phyloP scores from a whole-genome alignment of 1,140 invertebrate genomes.

The Helicoverpa zea region DNA sequence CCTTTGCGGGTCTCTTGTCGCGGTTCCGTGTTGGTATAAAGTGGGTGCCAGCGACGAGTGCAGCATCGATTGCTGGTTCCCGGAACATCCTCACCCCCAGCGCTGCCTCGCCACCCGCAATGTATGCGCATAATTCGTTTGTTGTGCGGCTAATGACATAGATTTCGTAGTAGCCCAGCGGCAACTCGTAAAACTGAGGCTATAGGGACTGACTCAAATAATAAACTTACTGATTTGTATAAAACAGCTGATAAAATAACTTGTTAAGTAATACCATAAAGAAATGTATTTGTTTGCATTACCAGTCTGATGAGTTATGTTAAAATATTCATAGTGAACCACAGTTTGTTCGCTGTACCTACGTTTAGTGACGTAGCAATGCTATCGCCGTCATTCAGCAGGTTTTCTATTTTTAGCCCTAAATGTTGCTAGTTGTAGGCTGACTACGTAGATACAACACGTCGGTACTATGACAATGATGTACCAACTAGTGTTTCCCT shows the following conservation, averaged over 20 bases:
- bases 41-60: background rate
- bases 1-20: background rate
- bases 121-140: conserved; percentile 20
- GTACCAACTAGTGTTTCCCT: background rate
- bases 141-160: background rate
- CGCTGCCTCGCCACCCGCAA: background rate
- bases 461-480: background rate
- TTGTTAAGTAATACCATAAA: background rate
- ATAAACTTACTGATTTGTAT: background rate
- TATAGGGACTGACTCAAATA: background rate
- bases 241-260: background rate
- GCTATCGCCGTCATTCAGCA: conserved; percentile 1
- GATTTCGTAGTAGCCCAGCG: background rate
- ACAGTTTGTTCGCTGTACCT: background rate
- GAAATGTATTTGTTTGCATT: background rate
- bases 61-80: background rate
- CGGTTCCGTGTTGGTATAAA: background rate
- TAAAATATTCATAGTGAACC: background rate
- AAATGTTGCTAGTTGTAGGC: background rate
- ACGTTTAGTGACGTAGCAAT: background rate
- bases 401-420: conserved; percentile 3
- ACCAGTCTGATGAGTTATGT: background rate
- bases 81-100: background rate
- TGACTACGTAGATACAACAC: background rate
- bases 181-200: background rate